Conservation (phyloP, 2,113 vertebrate genomes). For the Halcyon senegalensis region DNA sequence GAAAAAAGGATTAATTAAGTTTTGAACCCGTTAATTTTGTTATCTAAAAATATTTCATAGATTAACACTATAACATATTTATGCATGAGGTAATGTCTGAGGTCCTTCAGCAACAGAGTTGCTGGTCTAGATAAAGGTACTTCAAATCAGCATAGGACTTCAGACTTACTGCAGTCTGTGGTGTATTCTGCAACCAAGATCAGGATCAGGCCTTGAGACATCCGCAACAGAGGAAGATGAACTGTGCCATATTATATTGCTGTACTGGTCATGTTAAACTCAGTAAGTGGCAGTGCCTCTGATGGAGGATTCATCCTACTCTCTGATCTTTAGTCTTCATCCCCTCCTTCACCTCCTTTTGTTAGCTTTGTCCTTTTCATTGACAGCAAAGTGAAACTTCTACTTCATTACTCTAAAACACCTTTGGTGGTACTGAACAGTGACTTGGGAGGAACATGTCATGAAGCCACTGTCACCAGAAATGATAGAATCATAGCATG, state of each 20-base stretch:
- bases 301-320: rapidly evolving
- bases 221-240: not conserved
- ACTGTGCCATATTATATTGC: not conserved
- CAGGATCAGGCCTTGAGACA: not conserved
- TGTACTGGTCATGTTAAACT: not conserved
- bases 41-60: conserved; percentile 46
- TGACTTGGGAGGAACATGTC: not conserved
- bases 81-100: not conserved
- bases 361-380: not conserved
- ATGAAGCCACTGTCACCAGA: not conserved
- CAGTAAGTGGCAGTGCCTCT: not conserved
- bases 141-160: not conserved
- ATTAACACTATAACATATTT: not conserved
- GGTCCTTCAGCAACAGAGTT: not conserved
- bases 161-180: rapidly evolving
- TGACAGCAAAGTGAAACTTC: rapidly evolving
- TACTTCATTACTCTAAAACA: not conserved
- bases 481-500: not conserved
- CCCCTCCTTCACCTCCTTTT: not conserved
- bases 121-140: not conserved
- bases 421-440: not conserved
- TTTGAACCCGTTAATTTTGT: conserved; percentile 39
- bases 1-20: conserved; percentile 48
- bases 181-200: not conserved
- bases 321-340: too few relatives aligned